These are phyloP conservation scores for Zaprionus africanus DNA, from an alignment of 1,140 invertebrate genomes.

Conservation along the genomic window DNA sequence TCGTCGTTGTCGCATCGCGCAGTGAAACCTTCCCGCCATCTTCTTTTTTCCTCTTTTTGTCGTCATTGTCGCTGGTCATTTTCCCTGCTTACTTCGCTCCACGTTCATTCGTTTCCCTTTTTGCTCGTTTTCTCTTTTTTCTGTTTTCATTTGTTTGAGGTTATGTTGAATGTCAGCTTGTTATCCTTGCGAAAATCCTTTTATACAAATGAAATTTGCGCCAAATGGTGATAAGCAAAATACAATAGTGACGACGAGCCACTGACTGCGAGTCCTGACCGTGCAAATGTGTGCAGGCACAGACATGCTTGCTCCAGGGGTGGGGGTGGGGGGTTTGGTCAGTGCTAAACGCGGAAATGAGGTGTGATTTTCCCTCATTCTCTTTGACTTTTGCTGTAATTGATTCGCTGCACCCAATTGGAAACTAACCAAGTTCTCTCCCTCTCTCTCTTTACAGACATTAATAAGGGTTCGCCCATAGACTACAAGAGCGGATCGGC, in stretches of 20 bases:
- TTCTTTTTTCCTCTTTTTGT: constrained; percentile 25
- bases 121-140: constrained; percentile 18
- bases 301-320: constrained; percentile 2
- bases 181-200: constrained; percentile 83
- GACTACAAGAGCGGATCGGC: constrained; percentile 89
- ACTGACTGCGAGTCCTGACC: constrained; percentile 4
- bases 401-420: constrained; percentile 25
- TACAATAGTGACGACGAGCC: constrained; percentile 57
- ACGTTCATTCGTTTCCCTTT: constrained; percentile 27
- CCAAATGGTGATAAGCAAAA: constrained; percentile 82
- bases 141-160: constrained; percentile 72
- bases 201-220: constrained; percentile 83
- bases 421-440: constrained; percentile 24
- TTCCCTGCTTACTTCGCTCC: constrained; percentile 60
- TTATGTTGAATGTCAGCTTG: constrained; percentile 82
- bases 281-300: neutral
- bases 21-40: constrained; percentile 47
- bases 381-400: constrained; percentile 30
- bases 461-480: constrained; percentile 94
- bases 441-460: constrained; percentile 86
- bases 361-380: constrained; percentile 61
- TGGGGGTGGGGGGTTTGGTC: constrained; percentile 10
- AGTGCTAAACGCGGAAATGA: constrained; percentile 31
- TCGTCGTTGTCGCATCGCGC: constrained; percentile 15
- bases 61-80: constrained; percentile 78